phyloP scores from a whole-genome alignment of 2,888 invertebrate genomes.

The Pogonocherus hispidulus region DNA sequence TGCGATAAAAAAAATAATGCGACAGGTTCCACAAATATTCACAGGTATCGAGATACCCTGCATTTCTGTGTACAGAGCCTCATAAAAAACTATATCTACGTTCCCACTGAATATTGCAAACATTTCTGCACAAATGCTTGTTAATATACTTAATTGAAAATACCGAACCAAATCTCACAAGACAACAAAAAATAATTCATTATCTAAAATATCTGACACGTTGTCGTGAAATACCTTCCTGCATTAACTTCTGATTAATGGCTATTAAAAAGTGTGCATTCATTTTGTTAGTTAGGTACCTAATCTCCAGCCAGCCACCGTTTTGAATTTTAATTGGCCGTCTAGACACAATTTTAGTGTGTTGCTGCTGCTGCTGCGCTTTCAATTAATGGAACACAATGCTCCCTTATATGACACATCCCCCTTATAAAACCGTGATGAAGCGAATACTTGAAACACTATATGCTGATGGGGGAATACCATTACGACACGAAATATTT shows the following conservation, averaged over 20 bases:
- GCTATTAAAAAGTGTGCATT: not conserved
- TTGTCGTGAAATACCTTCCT: too few species aligned
- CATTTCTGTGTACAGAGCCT: too few species aligned
- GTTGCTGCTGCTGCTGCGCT: not conserved
- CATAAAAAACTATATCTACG: too few species aligned
- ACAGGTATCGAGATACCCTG: too few species aligned
- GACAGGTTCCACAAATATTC: too few species aligned
- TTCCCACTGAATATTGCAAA: too few species aligned
- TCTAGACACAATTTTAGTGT: slow-evolving; percentile 9
- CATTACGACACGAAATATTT: slow-evolving; percentile 8
- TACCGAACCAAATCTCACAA: too few species aligned
- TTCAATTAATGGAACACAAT: slow-evolving; percentile 21
- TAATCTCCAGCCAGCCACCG: not conserved
- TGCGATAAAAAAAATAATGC: too few species aligned
- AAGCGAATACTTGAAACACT: slow-evolving; percentile 22
- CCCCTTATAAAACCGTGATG: slow-evolving; percentile 23
- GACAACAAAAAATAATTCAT: too few species aligned
- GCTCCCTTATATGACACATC: slow-evolving; percentile 22
- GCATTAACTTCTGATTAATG: not conserved
- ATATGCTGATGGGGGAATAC: slow-evolving; percentile 24
- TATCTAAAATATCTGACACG: too few species aligned
- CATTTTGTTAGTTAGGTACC: not conserved
- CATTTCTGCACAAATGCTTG: too few species aligned
- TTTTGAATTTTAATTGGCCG: slow-evolving; percentile 10
- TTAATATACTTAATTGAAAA: too few species aligned